phyloP scores from a whole-genome alignment of 2,113 vertebrate genomes.

The Danionella cerebrum region DNA sequence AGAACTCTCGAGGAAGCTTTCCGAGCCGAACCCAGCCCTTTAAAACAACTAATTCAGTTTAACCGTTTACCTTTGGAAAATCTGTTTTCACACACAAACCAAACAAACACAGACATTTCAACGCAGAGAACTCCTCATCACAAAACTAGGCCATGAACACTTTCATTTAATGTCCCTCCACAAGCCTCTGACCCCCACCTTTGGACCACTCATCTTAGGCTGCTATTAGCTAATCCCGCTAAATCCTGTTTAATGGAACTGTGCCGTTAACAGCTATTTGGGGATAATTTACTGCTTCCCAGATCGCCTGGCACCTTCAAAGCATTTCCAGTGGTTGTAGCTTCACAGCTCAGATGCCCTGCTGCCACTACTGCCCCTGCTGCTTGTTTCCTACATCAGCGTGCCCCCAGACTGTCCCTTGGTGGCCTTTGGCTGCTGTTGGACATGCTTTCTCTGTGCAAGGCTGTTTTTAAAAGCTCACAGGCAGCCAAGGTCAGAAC shows the following conservation, averaged over 20 bases:
- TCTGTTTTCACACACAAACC: no score
- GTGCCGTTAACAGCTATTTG: conserved; percentile 69
- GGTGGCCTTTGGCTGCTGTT: background rate
- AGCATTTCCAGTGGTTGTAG: conserved; percentile 4
- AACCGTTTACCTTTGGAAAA: no score
- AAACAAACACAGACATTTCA: no score
- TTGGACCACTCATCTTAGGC: conserved; percentile 40
- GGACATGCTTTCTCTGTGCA: conserved; percentile 8
- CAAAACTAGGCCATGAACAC: conserved; percentile 8
- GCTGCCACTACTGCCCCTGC: background rate
- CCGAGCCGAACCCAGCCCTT: no score
- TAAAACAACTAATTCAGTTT: no score
- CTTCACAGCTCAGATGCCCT: background rate
- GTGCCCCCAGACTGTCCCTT: background rate
- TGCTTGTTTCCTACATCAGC: background rate
- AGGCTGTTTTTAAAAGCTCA: conserved; percentile 23
- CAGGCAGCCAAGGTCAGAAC: conserved; percentile 24
- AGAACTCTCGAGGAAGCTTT: no score
- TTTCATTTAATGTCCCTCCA: conserved; percentile 16
- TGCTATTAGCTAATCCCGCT: conserved; percentile 67
- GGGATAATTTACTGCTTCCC: conserved; percentile 45
- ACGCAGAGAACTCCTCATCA: no score
- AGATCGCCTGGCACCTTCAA: conserved; percentile 37
- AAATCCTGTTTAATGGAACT: conserved; percentile 70
- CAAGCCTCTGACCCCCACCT: background rate